Base-by-base conservation (phyloP, 2,888 invertebrate species). In the Pardosa pseudoannulata region DNA sequence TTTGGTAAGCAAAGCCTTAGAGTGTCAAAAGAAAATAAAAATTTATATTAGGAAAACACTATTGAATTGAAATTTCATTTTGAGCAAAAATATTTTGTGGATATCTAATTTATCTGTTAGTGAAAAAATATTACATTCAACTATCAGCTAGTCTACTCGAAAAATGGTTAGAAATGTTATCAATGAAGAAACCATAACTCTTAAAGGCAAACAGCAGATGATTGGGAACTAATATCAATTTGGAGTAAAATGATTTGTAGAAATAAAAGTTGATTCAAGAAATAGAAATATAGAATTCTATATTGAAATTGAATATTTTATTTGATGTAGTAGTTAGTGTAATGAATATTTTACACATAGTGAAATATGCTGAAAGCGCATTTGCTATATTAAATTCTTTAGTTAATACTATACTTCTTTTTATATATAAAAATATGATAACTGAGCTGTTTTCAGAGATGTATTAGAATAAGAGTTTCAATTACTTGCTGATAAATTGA, bases 341-440 rank as follows among this genome's bases (percentile, higher is more conserved):
- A 56, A 56, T 56, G 56, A 23, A 56, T 56, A 56, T 56, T 56
- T 23, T 56, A 56, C 56, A 56, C 23, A 11, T 11, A 56, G 56
- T 56, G 56, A 56, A 56, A 23, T 23, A 56, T 56, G 56, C 56
- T 23, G 56, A 56, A 56, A 56, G 23, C 19, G 56, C 56, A 56
- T 56, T 56, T 56, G 56, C 23, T 56, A 23, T 46, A 46, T 56
- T 56, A 23, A 56, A 56, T 11, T 16, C 23, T 56, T 56, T 23
- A 46, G 2, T 36, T 11, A 11, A 36, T 1, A 16, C 23, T 23
- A 19, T 56, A 56, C 23, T 23, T 23, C 23, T 11, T 56, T 56
- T 56, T 56, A 23, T 56, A 16, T 56, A 56, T 56, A 56, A 56
- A 56, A 56, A 56, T 56, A 56, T 56, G 56, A 56, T 56, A 56